These are phyloP conservation scores for Emmelina monodactyla DNA, from an alignment of 2,888 invertebrate genomes.

Conservation along the genomic window DNA sequence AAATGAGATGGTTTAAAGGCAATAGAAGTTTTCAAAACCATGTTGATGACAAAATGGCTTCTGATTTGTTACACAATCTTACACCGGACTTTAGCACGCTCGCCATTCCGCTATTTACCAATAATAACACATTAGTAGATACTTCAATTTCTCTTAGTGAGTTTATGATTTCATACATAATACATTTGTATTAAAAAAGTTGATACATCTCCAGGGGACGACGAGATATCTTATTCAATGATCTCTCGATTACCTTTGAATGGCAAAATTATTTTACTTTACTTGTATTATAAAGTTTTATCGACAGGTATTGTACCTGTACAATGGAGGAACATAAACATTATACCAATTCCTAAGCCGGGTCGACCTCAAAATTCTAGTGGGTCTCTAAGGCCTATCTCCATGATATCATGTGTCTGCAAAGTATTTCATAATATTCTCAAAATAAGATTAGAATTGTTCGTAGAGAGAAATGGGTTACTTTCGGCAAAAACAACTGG, in stretches of 20 bases:
- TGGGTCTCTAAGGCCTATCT: neutral
- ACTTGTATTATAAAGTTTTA: neutral
- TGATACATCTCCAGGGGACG: neutral
- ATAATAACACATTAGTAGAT: neutral
- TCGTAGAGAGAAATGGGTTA: neutral
- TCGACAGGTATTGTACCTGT: neutral
- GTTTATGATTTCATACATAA: no score
- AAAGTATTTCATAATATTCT: neutral
- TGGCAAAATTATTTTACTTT: neutral
- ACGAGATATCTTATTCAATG: neutral
- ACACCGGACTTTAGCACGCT: neutral
- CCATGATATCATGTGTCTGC: neutral
- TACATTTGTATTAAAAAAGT: neutral
- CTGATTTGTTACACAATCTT: neutral
- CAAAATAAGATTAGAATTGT: neutral
- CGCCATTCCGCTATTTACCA: neutral
- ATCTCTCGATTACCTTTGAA: neutral
- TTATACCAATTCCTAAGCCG: neutral
- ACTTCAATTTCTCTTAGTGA: neutral
- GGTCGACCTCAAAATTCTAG: neutral
- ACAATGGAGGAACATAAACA: neutral
- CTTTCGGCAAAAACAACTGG: neutral
- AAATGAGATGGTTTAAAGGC: neutral
- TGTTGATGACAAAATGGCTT: neutral
- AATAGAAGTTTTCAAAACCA: neutral